Percentiles rank a stretch among this genome's conserved stretches.
Conservation (phyloP, 2,113 vertebrate genomes). For the Panurus biarmicus region DNA sequence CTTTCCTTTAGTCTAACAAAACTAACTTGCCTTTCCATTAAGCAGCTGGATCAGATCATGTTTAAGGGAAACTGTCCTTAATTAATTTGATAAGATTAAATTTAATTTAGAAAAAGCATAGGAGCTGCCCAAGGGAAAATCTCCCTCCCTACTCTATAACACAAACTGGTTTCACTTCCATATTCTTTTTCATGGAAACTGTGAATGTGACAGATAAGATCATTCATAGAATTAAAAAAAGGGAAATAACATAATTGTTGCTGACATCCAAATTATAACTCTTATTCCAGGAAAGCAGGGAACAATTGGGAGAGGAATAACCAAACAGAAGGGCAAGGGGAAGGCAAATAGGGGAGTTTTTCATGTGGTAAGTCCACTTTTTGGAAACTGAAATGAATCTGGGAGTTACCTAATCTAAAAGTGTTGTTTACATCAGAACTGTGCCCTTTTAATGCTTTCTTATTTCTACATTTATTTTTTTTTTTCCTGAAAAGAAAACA, state of each 20-base stretch:
- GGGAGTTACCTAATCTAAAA: background rate
- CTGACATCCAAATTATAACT: background rate
- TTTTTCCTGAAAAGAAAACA: background rate
- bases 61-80: constrained; percentile 40
- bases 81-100: constrained; percentile 43
- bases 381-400: background rate
- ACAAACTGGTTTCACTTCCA: background rate
- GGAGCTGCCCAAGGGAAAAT: constrained; percentile 28
- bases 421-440: background rate
- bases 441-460: background rate
- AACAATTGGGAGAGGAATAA: background rate
- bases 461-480: background rate
- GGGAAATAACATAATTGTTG: background rate
- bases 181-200: background rate
- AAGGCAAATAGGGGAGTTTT: background rate
- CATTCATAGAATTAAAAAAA: background rate
- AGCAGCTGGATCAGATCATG: constrained; percentile 29
- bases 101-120: constrained; percentile 37
- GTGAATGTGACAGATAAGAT: background rate
- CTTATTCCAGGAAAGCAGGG: background rate
- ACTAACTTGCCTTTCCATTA: background rate
- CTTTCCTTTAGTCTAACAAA: background rate
- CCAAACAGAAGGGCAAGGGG: background rate
- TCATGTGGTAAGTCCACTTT: background rate
- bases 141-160: background rate